These are phyloP conservation scores for Zaprionus lineosus DNA, from an alignment of 2,888 invertebrate species.

Conservation along the genomic window DNA sequence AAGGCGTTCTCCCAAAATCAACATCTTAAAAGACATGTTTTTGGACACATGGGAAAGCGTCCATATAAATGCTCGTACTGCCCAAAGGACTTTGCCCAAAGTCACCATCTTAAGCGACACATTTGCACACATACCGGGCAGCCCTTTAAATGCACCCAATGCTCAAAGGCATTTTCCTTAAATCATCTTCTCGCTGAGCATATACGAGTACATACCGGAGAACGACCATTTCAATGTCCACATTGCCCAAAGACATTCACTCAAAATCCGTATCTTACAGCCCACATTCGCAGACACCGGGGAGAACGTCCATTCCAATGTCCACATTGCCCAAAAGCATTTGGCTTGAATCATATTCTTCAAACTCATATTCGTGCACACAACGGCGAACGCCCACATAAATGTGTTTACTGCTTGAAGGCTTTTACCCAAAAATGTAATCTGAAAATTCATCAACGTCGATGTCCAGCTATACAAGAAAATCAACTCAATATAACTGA, in stretches of 20 bases:
- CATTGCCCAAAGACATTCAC: slow-evolving; percentile 11
- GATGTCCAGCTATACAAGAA: slow-evolving; percentile 1
- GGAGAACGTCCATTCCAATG: slow-evolving; percentile 15
- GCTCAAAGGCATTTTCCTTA: slow-evolving; percentile 7
- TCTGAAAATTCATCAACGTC: slow-evolving; percentile 18
- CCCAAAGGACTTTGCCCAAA: slow-evolving; percentile 15
- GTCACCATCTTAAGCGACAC: slow-evolving; percentile 18
- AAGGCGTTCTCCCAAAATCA: slow-evolving; percentile 9
- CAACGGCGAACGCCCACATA: slow-evolving; percentile 12
- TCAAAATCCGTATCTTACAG: slow-evolving; percentile 9
- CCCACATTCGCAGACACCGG: slow-evolving; percentile 8
- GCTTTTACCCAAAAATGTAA: slow-evolving; percentile 23
- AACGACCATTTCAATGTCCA: slow-evolving; percentile 9
- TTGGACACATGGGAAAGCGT: slow-evolving; percentile 13
- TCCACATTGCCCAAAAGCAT: slow-evolving; percentile 15
- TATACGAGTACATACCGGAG: slow-evolving; percentile 10
- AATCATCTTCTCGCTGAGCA: slow-evolving; percentile 12
- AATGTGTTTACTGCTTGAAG: slow-evolving; percentile 13
- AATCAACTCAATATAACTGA: neutral
- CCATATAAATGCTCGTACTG: slow-evolving; percentile 15
- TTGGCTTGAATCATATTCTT: slow-evolving; percentile 19
- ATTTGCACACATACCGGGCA: slow-evolving; percentile 15
- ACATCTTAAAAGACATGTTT: slow-evolving; percentile 13
- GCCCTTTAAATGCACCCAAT: slow-evolving; percentile 10
- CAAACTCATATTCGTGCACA: slow-evolving; percentile 22